Base-by-base conservation (phyloP, 2,888 invertebrate species). In the Nemotelus nigrinus region DNA sequence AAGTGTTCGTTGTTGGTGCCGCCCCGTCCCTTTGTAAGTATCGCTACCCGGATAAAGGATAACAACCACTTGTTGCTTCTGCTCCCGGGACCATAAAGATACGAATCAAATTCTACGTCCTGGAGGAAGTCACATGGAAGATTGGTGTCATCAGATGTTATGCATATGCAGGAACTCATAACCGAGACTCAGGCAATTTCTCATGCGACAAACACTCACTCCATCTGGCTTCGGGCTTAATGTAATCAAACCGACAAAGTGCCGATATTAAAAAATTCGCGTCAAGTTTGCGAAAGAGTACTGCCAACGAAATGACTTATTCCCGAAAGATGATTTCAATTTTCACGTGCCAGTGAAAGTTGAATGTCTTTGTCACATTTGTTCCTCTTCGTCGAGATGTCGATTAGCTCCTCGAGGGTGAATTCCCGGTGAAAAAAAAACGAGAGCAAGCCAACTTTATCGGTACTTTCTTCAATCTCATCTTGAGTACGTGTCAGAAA, bases 401-500 rank as follows among this genome's bases (percentile, higher is more conserved):
- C 55, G 64, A 10, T 76, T 48, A 65, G 45, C 65, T 53, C 25
- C 44, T 8, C 45, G 47, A 60, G 72, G 72, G 45, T 47, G 72
- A 7, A 48, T 45, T n/a, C 47, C 60, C 63, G 60, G 25, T 60
- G 48, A 45, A 5, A 47, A 25, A 60, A 41, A 63, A 60, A 74
- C 25, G 25, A 25, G 25, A 25, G 25, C 25, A 25, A 41, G 60
- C 44, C 74, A 74, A 74, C 74, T 74, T 74, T 74, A 74, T 74
- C 63, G 58, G 48, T 45, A 63, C 60, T 48, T 74, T 74, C 41
- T 57, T 74, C 74, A 63, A 74, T 74, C 63, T 74, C 63, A 74
- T 74, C 74, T 48, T 7, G 6, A 57, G 55, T 77, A 78, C 78
- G 76, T 78, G 79, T 79, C 79, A 79, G 74, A 77, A 78, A 76